A percentile compares a stretch with the other conserved stretches of the same genome.
Evolutionary conservation across 2,113 vertebrate species (phyloP).

Genomic region (Cairina moschata): DNA sequence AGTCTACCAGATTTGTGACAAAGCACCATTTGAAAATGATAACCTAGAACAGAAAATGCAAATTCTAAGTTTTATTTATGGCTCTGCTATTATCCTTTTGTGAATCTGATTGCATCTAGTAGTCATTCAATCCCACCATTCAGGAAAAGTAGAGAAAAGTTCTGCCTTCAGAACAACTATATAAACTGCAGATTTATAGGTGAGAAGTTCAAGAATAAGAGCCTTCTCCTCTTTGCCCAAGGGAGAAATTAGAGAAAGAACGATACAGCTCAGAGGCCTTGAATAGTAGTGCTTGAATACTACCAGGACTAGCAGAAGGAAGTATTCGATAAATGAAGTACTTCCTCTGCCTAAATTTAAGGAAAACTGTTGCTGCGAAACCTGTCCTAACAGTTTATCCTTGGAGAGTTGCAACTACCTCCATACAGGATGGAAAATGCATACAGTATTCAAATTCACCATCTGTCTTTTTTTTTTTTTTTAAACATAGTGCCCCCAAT

Average conservation of each 20-base stretch:
- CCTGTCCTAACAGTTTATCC: neutral
- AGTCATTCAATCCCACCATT: neutral
- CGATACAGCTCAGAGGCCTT: neutral
- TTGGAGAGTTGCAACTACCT: neutral
- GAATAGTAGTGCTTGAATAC: neutral
- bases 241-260: neutral
- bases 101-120: too few relatives aligned
- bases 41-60: neutral
- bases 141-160: neutral
- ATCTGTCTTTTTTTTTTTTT: neutral
- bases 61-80: neutral
- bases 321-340: neutral
- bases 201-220: neutral
- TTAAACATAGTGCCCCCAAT: neutral
- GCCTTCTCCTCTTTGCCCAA: neutral
- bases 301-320: neutral
- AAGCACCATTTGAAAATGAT: neutral
- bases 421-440: accelerated
- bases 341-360: neutral
- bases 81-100: neutral
- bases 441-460: neutral
- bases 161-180: neutral
- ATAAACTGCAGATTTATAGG: neutral
- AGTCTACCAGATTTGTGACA: neutral
- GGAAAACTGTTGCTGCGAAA: neutral